Evolutionary conservation across 2,113 vertebrate species (phyloP).

Genomic region (Caretta caretta): DNA sequence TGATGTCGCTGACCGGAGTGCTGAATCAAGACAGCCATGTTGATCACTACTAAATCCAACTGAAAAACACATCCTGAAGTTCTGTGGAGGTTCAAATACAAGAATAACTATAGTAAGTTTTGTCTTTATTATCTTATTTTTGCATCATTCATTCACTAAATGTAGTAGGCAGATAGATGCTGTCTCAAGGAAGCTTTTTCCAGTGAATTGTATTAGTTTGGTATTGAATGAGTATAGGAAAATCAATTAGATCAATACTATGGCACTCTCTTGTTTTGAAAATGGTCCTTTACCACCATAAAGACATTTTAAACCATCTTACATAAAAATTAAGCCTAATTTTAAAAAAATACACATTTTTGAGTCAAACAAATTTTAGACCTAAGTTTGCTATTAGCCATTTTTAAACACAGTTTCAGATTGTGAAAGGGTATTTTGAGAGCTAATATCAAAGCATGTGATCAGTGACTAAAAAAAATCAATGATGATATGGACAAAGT

Average conservation of each 20-base stretch:
- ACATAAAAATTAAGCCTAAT: neutral
- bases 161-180: neutral
- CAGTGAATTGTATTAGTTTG: neutral
- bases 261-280: neutral
- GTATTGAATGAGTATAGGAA: neutral
- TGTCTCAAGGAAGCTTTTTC: neutral
- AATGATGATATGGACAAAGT: neutral
- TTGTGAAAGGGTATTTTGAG: constrained; percentile 12
- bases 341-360: neutral
- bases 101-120: neutral
- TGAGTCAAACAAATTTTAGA: neutral
- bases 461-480: neutral
- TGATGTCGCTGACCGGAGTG: constrained; percentile 83
- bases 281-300: neutral
- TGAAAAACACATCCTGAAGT: constrained; percentile 53
- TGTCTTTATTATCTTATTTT: neutral
- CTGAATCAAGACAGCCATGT: constrained; percentile 82
- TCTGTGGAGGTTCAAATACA: constrained; percentile 20
- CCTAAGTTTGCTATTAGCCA: neutral
- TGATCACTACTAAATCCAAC: constrained; percentile 43
- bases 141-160: neutral
- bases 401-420: constrained; percentile 40
- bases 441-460: neutral
- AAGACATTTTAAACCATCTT: neutral
- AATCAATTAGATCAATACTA: neutral